Base-by-base conservation (phyloP, 2,888 invertebrate species). In the Amphipyra tragopoginis region DNA sequence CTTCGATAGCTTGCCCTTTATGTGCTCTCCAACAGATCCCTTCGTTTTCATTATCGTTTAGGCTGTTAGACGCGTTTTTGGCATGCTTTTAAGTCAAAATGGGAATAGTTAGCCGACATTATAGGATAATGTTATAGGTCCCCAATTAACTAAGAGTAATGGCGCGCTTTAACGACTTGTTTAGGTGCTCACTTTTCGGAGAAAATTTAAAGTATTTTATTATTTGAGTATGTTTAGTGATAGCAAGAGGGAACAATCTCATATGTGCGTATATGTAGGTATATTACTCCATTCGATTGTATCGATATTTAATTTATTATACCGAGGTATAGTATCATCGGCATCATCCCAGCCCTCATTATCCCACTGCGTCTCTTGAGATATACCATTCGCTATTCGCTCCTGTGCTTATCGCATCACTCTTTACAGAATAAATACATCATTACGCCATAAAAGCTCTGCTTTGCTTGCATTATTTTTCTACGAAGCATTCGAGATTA, bases 31-130 rank as follows among this genome's bases (percentile, higher is more conserved):
- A 59, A 56, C 38, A 36, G 61, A 70, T 55, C 75, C 62, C 47
- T 71, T 57, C 43, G 40, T 43, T 65, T 74, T 74, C 69, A 74
- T 63, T 71, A 69, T 43, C 64, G 50, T 70, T 75, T 63, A 71
- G 50, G 50, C 45, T 50, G 47, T 57, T 53, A 63, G 26, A 57
- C 40, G 38, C 50, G 64, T 54, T 71, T 69, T 75, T 63, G 53
- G 71, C 53, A 14, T 36, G 42, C 44, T 59, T 56, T 50, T 45
- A 33, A 8, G 49, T n/a, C 50, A 33, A 52, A 63, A 56, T 48
- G 56, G 45, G 75, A 57, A 63, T 74, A 70, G 70, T 71, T 74
- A 40, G 39, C 34, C 13, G 40, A 43, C 47, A 40, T 56, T 56
- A 40, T 29, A 39, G 45, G 39, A 21, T 44, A 38, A 44, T 33